Base-by-base conservation (phyloP, 1,140 invertebrate species). In the Arctopsyche grandis region DNA sequence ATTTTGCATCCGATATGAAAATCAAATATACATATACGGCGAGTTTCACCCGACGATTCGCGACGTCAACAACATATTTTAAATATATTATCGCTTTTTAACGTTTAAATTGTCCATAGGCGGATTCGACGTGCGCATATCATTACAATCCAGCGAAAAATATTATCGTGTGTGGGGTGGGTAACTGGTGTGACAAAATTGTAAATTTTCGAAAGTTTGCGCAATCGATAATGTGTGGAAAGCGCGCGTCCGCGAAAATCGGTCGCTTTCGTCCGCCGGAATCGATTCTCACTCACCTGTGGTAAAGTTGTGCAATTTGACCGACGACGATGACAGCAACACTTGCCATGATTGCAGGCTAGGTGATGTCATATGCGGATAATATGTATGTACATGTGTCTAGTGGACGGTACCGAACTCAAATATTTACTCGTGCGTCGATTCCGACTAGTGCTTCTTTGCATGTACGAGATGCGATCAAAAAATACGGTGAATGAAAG, bases 291-390 rank as follows among this genome's bases (percentile, higher is more conserved):
- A 24, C 56, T 58, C 69, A 24, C 19, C 44, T 44, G 69, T 46
- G 69, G 7, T 43, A 38, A 75, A 75, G 29, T 75, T 75, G 43
- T 26, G 52, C 73, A 75, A 75, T 24, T 10, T 5, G 9, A 9
- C 12, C 70, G 24, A n/a, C 22, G 44, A 24, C 43, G 24, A 16
- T 12, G 16, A 71, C 12, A 71, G 22, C 38, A 29, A 12, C 26
- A 29, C 29, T 29, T 38, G 22, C 14, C 14, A 10, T n/a, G 69
- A 14, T 66, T 38, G 29, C 29, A 58, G 10, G 7, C 19, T 22
- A 56, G 29, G 21, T 75, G 73, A 75, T 75, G 73, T 75, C 73
- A 75, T 75, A 75, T 26, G 14, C 43, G 46, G 48, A 75, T 44
- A 75, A 46, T 46, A 73, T 10, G 12, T 38, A 69, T 10, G 26